Evolutionary conservation across 2,888 invertebrate species (phyloP), one percentile per base, ranked within the genome.

Genomic region (Meiosimyza platycephala): DNA sequence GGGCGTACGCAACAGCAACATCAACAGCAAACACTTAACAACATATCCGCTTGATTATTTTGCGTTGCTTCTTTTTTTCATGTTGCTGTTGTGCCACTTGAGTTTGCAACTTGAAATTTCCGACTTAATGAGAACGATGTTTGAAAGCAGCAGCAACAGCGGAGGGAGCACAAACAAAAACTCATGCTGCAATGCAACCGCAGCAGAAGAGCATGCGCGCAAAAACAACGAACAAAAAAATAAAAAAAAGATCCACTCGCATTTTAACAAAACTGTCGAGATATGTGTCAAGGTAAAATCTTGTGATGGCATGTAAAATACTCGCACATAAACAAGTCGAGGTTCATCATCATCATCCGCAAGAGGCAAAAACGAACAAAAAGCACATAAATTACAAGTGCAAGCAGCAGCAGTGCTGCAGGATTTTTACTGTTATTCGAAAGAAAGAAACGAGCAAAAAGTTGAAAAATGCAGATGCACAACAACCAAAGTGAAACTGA

Each of bases 261-360:
- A 62, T 57, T 54, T n/a, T 62, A 52, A 54, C 33, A 33, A 54
- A 72, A 72, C 50, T 75, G 73, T 72, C 73, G 72, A 63, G 70
- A 75, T 63, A 75, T 75, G 72, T 75, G 75, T 75, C 75, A 75
- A 75, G 75, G 75, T 72, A 71, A 75, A 74, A 63, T 68, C 74
- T 71, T 70, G 72, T 54, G 40, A 40, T 40, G 40, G 16, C 52
- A 54, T 57, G 57, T 22, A 15, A 57, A 18, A n/a, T 18, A 57
- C 22, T 57, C n/a, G 57, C n/a, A 22, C 18, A 28, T 22, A 28
- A 18, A 28, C 16, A 28, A 18, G 13, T 57, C 18, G 57, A 12
- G 57, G 22, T 18, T 57, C 57, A 22, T 18, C 13, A n/a, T 57
- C 13, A 57, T 40, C 28, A 66, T 16, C 54, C 16, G 57, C 6